Evolutionary conservation across 2,888 invertebrate species (phyloP), one percentile per base, ranked within the genome.

Genomic region (Drosophila mettleri): DNA sequence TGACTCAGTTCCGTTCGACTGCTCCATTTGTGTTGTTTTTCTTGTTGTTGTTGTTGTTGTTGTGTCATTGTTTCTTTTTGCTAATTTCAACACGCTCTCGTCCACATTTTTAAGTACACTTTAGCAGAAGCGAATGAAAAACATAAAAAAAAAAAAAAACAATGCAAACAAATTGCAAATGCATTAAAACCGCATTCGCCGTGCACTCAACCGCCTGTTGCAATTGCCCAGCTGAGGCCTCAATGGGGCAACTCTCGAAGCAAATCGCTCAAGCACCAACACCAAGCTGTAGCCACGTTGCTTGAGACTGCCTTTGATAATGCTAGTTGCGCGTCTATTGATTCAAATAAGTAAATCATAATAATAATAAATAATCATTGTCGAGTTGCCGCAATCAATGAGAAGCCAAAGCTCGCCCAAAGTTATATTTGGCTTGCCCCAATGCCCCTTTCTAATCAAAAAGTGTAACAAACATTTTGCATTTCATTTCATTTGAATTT

Each of bases 181-280:
- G 64, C 64, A 78, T 78, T 61, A 55, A 68, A 48, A 10, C 58
- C 49, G 55, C 77, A 75, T 75, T 70, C 49, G 60, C 31, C 22
- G 7, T 57, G 68, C 74, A 75, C 75, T 75, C 55, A 63, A 75
- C 75, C 78, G 75, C 75, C 75, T 75, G 75, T 75, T 78, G 69
- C 75, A 75, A 75, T 78, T 78, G 68, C 62, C 33, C 58, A 14
- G 46, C 38, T n/a, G 39, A 27, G 24, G 24, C 27, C 27, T 31
- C 57, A 59, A 39, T 59, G 51, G 48, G 31, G 31, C 34, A 54
- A 60, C 53, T 46, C 55, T 38, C 53, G 22, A 52, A 55, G 48
- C 43, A 61, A 55, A 52, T 49, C 58, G 59, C 52, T 74, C 34
- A 43, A 68, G 74, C 52, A 69, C 43, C 78, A 61, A 54, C 38